Conservation (phyloP, 37 sponge, comb jelly and placozoan genomes). For the Hexactinellida sp. region DNA sequence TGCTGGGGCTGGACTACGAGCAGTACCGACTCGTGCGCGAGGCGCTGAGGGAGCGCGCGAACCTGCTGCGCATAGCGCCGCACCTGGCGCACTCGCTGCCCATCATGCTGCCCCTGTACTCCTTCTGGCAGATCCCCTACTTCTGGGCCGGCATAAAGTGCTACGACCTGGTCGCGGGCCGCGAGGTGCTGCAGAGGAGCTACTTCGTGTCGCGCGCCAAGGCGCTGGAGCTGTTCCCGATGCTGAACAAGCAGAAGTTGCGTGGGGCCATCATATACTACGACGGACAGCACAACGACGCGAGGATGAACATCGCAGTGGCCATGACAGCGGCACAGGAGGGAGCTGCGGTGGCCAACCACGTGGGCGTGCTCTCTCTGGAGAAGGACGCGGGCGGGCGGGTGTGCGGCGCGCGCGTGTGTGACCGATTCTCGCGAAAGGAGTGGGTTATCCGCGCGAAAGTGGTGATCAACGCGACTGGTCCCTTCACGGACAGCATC, state of each 20-base stretch:
- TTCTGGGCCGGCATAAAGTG: slow-evolving; percentile 87
- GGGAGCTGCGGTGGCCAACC: slow-evolving; percentile 77
- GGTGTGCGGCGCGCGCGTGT: slow-evolving; percentile 63
- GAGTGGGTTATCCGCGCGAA: slow-evolving; percentile 82
- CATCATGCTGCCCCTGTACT: slow-evolving; percentile 96
- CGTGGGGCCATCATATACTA: slow-evolving; percentile 85
- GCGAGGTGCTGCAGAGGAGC: slow-evolving; percentile 60
- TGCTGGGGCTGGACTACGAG: slow-evolving; percentile 75
- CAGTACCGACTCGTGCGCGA: slow-evolving; percentile 83
- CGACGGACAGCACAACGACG: slow-evolving; percentile 96
- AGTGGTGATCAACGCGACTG: slow-evolving; percentile 92
- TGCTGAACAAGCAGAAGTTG: slow-evolving; percentile 71
- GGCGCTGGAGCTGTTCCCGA: slow-evolving; percentile 94
- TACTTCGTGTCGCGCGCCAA: slow-evolving; percentile 64
- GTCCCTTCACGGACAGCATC: slow-evolving; percentile 82
- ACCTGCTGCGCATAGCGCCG: slow-evolving; percentile 85
- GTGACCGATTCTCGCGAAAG: slow-evolving; percentile 54
- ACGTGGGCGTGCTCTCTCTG: slow-evolving; percentile 59
- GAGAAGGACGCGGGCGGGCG: slow-evolving; percentile 19
- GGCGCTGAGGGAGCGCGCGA: slow-evolving; percentile 85
- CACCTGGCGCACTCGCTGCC: slow-evolving; percentile 84
- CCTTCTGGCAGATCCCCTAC: slow-evolving; percentile 96
- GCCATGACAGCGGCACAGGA: slow-evolving; percentile 83
- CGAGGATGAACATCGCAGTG: slow-evolving; percentile 86
- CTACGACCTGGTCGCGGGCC: slow-evolving; percentile 89